phyloP scores from a whole-genome alignment of 2,797 vertebrate genomes.

The Gila robusta region DNA sequence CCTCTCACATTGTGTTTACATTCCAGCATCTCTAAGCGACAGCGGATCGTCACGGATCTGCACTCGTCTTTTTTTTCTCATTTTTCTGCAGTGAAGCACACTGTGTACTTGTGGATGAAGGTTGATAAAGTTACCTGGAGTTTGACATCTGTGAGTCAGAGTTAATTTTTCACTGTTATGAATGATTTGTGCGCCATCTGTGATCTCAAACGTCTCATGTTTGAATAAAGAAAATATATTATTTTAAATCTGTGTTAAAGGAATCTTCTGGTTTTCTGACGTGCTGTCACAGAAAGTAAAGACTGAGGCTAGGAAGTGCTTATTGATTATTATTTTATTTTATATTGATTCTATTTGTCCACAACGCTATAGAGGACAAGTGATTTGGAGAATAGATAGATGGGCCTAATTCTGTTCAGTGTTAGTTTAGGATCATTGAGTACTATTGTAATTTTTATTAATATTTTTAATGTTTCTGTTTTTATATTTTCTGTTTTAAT shows the following conservation, averaged over 20 bases:
- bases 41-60: constrained; percentile 33
- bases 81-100: constrained; percentile 12
- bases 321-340: not conserved
- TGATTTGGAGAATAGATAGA: not conserved
- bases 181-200: not conserved
- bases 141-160: not conserved
- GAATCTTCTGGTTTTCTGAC: not conserved
- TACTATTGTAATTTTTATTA: not conserved
- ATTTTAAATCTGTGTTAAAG: not conserved
- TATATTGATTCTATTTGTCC: not conserved
- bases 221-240: not conserved
- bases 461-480: not conserved
- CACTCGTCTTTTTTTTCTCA: not conserved
- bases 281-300: not conserved
- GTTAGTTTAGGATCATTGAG: not conserved
- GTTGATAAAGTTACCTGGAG: not conserved
- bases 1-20: constrained; percentile 59
- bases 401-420: not conserved
- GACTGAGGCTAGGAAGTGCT: not conserved
- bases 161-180: not conserved
- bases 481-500: not conserved
- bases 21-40: constrained; percentile 57
- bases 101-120: constrained; percentile 1
- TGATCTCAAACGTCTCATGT: not conserved
- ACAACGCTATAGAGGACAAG: not conserved